Percentiles rank a stretch among this genome's conserved stretches.
Evolutionary conservation across 2,888 invertebrate genomes (phyloP).

Genomic region (Drosophila trichaetosa): DNA sequence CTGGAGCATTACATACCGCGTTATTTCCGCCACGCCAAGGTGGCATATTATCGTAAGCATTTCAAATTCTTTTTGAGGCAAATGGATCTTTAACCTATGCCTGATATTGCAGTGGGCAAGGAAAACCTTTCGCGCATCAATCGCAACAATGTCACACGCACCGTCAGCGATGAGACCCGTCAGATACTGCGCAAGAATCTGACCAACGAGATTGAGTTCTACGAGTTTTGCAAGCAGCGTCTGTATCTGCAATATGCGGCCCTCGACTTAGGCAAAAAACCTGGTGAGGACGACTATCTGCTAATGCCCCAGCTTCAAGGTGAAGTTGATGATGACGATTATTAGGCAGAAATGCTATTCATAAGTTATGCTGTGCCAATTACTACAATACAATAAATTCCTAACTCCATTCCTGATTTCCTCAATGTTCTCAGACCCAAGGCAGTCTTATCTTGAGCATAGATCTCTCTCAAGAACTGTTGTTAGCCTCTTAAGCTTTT

Average conservation of each 20-base stretch:
- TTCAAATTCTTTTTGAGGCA: neutral
- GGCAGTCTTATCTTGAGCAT: neutral
- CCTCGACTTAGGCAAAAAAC: constrained; percentile 84
- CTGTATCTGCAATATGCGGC: constrained; percentile 92
- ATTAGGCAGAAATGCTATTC: constrained; percentile 76
- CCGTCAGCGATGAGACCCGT: constrained; percentile 90
- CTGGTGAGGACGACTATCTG: constrained; percentile 80
- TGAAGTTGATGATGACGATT: constrained; percentile 39
- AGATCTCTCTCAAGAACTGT: constrained; percentile 86
- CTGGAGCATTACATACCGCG: constrained; percentile 93
- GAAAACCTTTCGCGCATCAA: constrained; percentile 87
- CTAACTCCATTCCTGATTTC: neutral
- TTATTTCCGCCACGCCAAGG: constrained; percentile 91
- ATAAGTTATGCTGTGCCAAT: constrained; percentile 17
- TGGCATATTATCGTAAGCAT: constrained; percentile 91
- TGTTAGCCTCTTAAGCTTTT: constrained; percentile 45
- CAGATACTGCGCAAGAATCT: constrained; percentile 93
- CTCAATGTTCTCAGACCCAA: neutral
- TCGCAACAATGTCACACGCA: constrained; percentile 88
- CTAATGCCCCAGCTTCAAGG: constrained; percentile 70
- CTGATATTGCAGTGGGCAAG: constrained; percentile 73
- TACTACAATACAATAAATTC: constrained; percentile 19
- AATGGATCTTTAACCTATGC: constrained; percentile 13
- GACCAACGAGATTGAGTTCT: constrained; percentile 95
- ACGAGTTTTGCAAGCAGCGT: constrained; percentile 94